Evolutionary conservation across 2,113 vertebrate genomes (phyloP).

Genomic region (Syngnathus scovelli): DNA sequence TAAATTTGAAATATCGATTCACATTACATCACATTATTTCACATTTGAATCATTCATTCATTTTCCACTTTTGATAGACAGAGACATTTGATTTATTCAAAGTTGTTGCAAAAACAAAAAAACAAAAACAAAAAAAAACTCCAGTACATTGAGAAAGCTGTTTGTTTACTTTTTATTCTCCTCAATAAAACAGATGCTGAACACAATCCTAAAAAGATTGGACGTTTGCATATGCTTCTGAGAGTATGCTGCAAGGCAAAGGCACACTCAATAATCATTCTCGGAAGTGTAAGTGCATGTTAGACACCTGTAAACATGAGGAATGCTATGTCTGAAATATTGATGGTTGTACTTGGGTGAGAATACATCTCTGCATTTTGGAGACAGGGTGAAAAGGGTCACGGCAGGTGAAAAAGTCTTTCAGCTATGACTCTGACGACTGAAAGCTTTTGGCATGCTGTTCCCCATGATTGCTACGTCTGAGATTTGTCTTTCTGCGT

Average conservation of each 20-base stretch:
- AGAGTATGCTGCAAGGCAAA: slow-evolving; percentile 5
- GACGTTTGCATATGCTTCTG: slow-evolving; percentile 32
- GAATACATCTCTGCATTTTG: slow-evolving; percentile 24
- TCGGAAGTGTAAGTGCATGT: slow-evolving; percentile 21
- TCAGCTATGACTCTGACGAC: slow-evolving; percentile 8
- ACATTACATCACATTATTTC: not conserved
- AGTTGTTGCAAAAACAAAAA: not conserved
- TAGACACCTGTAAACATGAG: slow-evolving; percentile 21
- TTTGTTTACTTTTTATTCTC: slow-evolving; percentile 36
- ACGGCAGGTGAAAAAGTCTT: slow-evolving; percentile 18
- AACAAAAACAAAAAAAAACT: not conserved
- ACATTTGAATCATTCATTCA: not conserved
- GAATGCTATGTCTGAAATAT: slow-evolving; percentile 32
- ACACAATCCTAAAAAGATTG: slow-evolving; percentile 13
- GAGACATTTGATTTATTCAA: not conserved
- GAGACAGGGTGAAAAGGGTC: slow-evolving; percentile 24
- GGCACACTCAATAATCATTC: slow-evolving; percentile 2
- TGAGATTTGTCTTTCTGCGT: slow-evolving; percentile 24
- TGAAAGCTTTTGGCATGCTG: slow-evolving; percentile 17
- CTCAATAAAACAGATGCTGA: slow-evolving; percentile 23
- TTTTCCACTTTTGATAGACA: not conserved
- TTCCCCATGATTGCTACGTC: slow-evolving; percentile 14
- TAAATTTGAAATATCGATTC: not conserved
- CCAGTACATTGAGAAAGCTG: not conserved
- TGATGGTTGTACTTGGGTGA: slow-evolving; percentile 16